These are phyloP conservation scores for Erebia palarica DNA, from an alignment of 2,888 invertebrate species.

Conservation along the genomic window DNA sequence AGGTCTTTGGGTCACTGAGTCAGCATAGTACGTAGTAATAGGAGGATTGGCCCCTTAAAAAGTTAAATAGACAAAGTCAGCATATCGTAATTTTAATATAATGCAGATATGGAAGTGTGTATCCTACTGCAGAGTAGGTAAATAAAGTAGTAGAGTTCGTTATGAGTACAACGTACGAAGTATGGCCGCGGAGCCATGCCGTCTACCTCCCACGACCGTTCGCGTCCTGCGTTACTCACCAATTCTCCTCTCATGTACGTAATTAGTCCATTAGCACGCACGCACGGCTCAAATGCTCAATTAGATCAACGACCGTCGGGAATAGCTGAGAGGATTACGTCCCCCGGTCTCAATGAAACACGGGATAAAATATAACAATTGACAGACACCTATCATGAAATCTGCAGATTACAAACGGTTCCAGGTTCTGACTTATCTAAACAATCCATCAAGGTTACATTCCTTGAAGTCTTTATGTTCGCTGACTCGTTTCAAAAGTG, in stretches of 20 bases:
- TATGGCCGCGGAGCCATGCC: conserved; percentile 69
- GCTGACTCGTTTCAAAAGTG: neutral
- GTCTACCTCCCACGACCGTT: conserved; percentile 77
- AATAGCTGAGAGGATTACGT: conserved; percentile 67
- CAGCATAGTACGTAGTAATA: no score
- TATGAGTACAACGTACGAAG: conserved; percentile 19
- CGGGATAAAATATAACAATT: conserved; percentile 51
- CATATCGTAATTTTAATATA: no score
- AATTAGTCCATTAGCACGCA: conserved; percentile 81
- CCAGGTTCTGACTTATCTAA: conserved; percentile 1
- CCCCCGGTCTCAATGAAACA: conserved; percentile 61
- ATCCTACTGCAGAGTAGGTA: neutral
- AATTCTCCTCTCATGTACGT: conserved; percentile 73
- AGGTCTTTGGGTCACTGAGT: no score
- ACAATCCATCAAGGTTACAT: conserved; percentile 1
- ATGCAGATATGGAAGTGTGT: neutral
- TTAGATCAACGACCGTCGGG: conserved; percentile 75
- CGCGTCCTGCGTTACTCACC: conserved; percentile 77
- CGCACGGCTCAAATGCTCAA: conserved; percentile 80
- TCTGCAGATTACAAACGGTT: neutral
- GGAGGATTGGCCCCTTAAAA: neutral
- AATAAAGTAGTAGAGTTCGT: conserved; percentile 17
- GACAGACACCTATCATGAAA: conserved; percentile 18
- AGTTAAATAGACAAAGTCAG: neutral
- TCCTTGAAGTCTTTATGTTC: neutral